phyloP scores from a whole-genome alignment of 1,140 invertebrate species.

The Drosophila orena region DNA sequence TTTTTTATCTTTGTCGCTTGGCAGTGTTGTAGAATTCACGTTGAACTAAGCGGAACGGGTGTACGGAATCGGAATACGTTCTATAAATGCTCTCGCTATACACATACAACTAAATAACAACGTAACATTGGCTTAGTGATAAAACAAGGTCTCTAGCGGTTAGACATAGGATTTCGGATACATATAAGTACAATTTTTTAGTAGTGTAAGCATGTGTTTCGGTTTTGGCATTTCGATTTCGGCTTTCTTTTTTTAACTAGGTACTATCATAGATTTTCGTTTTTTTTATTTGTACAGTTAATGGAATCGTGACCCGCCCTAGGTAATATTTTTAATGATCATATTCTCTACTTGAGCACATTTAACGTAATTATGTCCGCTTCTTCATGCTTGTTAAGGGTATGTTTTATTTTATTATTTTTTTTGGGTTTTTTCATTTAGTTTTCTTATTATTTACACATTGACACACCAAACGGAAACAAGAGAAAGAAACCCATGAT shows the following conservation, averaged over 20 bases:
- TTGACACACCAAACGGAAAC: conserved; percentile 32
- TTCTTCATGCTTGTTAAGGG: conserved; percentile 30
- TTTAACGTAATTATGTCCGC: conserved; percentile 39
- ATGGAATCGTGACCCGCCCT: conserved; percentile 58
- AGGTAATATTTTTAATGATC: conserved; percentile 42
- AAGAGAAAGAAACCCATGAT: conserved; percentile 35
- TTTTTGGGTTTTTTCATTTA: conserved; percentile 1
- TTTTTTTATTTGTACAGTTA: conserved; percentile 68
- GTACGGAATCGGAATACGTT: conserved; percentile 1
- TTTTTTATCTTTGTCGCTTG: conserved; percentile 24
- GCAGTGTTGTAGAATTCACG: conserved; percentile 50
- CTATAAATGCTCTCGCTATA: conserved; percentile 43
- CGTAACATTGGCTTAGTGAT: conserved; percentile 43
- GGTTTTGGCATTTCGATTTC: conserved; percentile 30
- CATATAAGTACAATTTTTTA: conserved; percentile 42
- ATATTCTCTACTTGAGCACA: conserved; percentile 51
- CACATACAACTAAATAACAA: conserved; percentile 54
- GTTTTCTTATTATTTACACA: conserved; percentile 53
- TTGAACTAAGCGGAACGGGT: conserved; percentile 42
- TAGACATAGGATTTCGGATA: conserved; percentile 36
- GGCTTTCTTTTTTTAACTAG: conserved; percentile 13
- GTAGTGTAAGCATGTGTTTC: conserved; percentile 30
- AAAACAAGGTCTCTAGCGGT: conserved; percentile 37
- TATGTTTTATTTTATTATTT: conserved; percentile 29
- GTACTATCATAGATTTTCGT: conserved; percentile 22